A percentile compares a stretch with the other conserved stretches of the same genome.
Conservation (phyloP, 2,113 vertebrate genomes). For the Myrmophylax atrothorax region DNA sequence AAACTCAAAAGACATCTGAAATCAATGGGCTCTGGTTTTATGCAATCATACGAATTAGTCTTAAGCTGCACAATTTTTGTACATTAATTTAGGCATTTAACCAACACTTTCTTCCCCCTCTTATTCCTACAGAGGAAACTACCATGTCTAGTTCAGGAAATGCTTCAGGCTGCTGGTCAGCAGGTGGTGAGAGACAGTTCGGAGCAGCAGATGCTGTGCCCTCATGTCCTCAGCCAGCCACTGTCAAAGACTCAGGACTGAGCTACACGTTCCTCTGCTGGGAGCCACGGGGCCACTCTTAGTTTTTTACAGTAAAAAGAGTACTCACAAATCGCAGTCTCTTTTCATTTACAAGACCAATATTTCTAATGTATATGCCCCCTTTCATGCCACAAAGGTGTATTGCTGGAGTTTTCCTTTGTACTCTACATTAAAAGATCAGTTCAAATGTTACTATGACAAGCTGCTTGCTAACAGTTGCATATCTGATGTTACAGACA, state of each 20-base stretch:
- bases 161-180: not conserved
- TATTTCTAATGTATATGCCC: not conserved
- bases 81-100: not conserved
- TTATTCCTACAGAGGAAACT: not conserved
- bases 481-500: not conserved
- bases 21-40: not conserved
- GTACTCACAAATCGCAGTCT: not conserved
- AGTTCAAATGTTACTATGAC: not conserved
- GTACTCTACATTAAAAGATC: not conserved
- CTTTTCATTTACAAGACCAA: not conserved
- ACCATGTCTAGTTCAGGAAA: not conserved
- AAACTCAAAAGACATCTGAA: not conserved
- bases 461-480: not conserved
- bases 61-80: not conserved
- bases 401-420: not conserved
- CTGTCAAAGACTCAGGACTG: not conserved
- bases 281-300: rapidly evolving
- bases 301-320: not conserved
- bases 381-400: not conserved
- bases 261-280: not conserved
- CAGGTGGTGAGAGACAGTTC: not conserved
- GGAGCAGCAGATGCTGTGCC: not conserved
- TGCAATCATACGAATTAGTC: not conserved
- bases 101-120: rapidly evolving
- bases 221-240: rapidly evolving